Evolutionary conservation across 2,113 vertebrate genomes (phyloP), one percentile per base, ranked within the genome.

Genomic region (Lycaon pictus): DNA sequence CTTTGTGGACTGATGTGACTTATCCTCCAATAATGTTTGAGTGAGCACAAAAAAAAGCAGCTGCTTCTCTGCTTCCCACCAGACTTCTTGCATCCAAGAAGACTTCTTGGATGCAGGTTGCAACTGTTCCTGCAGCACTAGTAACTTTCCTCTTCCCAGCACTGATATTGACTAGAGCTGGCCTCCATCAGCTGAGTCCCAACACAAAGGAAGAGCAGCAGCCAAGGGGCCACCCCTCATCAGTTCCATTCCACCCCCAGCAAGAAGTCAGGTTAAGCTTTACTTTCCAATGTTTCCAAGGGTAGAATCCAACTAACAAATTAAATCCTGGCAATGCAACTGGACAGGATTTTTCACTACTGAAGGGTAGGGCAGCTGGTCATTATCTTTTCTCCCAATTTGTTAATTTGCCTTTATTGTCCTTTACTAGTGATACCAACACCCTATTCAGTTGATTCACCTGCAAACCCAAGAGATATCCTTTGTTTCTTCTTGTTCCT

Each of bases 61-160:
- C 32, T 97, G 98, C 93, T 97, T 97, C 97, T 98, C 97, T 97
- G 98, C 71, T 98, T 98, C 77, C 97, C 98, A 98, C 98, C 99
- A 98, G 84, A 72, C 90, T 96, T 97, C 98, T 98, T n/a, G 97
- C 97, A 43, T 43, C 43, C 43, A 43, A 43, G 6, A 43, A 43
- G 43, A 43, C 7, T 97, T 98, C 98, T 97, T 6, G 53, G 60
- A 20, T 62, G 60, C 9, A 51, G 72, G 63, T 32, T 56, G 48
- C 58, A 51, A 37, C 3, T 2, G 17, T 25, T 55, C 53, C 72
- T 37, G 56, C 25, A 20, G 12, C 56, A 19, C 11, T 5, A 23
- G 32, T 2, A 3, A 16, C 23, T 86, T 15, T 6, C 29, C 32
- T 69, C 23, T 37, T 72, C 35, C 29, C 7, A 27, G 12, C 23